These are phyloP conservation scores for Chitala chitala DNA, from an alignment of 2,113 vertebrate species.

Conservation along the genomic window DNA sequence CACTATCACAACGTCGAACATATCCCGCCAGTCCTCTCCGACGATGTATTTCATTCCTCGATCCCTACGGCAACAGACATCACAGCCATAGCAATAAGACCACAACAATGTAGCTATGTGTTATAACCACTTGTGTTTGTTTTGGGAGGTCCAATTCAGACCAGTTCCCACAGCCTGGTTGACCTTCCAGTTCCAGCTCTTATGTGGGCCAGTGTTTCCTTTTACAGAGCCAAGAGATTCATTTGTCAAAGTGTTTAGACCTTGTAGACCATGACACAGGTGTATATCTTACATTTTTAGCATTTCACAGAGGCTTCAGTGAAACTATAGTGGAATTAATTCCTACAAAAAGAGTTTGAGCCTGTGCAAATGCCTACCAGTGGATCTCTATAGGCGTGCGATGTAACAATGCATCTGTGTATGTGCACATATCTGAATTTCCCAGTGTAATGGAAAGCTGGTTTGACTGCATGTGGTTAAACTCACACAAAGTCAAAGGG, in stretches of 20 bases:
- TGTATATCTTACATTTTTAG: neutral
- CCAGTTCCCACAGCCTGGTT: neutral
- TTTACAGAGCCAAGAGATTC: neutral
- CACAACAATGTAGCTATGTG: neutral
- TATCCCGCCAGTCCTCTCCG: conserved; percentile 92
- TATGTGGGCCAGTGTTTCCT: neutral
- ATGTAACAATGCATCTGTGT: neutral
- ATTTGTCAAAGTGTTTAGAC: neutral
- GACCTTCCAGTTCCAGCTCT: neutral
- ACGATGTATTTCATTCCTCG: conserved; percentile 94
- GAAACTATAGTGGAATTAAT: neutral
- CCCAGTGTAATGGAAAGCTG: neutral
- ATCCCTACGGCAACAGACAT: conserved; percentile 63
- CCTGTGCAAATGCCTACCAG: too few species aligned
- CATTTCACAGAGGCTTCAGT: neutral
- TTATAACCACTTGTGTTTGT: neutral
- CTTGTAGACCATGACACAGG: neutral
- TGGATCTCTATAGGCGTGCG: too few species aligned
- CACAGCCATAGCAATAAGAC: neutral
- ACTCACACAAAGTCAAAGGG: conserved; percentile 97
- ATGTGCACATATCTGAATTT: neutral
- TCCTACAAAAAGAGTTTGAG: too few species aligned
- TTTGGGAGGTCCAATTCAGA: neutral
- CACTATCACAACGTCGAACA: conserved; percentile 95
- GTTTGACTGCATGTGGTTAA: too few species aligned